Evolutionary conservation across 2,797 vertebrate genomes (phyloP).

Genomic region (Iguana delicatissima): DNA sequence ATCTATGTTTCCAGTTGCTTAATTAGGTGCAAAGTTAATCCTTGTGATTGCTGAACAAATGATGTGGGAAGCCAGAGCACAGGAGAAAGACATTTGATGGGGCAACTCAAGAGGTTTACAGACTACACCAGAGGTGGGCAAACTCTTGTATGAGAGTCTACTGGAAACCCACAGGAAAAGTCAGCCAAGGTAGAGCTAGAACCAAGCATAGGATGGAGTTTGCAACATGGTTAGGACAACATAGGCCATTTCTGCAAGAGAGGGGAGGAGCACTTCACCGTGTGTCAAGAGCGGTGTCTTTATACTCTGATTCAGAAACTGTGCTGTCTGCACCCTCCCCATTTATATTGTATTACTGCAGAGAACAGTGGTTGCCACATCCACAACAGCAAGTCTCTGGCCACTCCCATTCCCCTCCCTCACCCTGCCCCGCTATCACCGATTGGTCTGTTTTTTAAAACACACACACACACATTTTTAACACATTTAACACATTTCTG

Average conservation of each 20-base stretch:
- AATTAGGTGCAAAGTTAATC: background rate
- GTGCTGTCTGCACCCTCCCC: too few species aligned
- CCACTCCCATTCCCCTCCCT: too few species aligned
- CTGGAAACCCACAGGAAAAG: background rate
- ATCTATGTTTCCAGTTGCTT: background rate
- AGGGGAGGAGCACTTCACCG: too few species aligned
- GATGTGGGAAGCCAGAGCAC: background rate
- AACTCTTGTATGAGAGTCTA: background rate
- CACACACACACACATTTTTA: too few species aligned
- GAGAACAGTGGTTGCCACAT: too few species aligned
- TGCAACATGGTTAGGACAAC: background rate
- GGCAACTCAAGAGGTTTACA: background rate
- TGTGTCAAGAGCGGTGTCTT: too few species aligned
- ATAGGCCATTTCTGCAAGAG: background rate
- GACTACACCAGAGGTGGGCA: background rate
- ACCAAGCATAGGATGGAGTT: background rate
- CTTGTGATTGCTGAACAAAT: background rate
- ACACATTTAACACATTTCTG: too few species aligned
- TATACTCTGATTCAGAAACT: too few species aligned
- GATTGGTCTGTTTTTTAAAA: too few species aligned
- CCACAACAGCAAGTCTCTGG: too few species aligned
- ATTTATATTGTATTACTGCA: too few species aligned
- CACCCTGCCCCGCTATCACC: too few species aligned
- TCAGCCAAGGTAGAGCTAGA: background rate
- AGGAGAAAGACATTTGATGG: background rate